Evolutionary conservation across 2,113 vertebrate species (phyloP).

Genomic region (Accipiter virgatus): DNA sequence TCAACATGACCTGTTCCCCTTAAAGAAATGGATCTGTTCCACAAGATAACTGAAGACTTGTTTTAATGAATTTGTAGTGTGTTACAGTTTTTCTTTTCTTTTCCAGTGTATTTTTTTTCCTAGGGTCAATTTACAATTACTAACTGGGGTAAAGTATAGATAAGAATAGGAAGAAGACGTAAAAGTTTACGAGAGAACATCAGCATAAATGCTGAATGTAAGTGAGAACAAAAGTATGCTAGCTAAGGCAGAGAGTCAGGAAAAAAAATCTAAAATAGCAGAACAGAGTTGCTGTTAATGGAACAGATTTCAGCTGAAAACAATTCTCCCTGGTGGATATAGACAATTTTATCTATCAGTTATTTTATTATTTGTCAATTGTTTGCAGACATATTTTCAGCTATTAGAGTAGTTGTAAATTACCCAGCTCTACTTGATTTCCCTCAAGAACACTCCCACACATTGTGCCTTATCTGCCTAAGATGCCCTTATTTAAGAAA

Average conservation of each 20-base stretch:
- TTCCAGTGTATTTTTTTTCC: neutral
- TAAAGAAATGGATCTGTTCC: neutral
- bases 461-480: neutral
- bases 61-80: neutral
- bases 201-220: neutral
- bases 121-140: neutral
- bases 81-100: neutral
- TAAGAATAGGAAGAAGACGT: neutral
- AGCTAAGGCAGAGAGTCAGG: neutral
- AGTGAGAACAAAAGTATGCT: neutral
- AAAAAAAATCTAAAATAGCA: neutral
- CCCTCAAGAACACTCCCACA: neutral
- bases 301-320: neutral
- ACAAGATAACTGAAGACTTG: neutral
- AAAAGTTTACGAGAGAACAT: neutral
- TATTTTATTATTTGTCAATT: neutral
- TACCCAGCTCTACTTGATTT: neutral
- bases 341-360: neutral
- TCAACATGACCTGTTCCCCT: neutral
- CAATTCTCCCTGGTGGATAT: neutral
- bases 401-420: neutral
- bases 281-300: neutral
- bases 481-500: neutral
- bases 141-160: neutral
- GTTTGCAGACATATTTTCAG: neutral